Conservation (phyloP, 2,797 vertebrate genomes). For the Poeciliopsis turneri region DNA sequence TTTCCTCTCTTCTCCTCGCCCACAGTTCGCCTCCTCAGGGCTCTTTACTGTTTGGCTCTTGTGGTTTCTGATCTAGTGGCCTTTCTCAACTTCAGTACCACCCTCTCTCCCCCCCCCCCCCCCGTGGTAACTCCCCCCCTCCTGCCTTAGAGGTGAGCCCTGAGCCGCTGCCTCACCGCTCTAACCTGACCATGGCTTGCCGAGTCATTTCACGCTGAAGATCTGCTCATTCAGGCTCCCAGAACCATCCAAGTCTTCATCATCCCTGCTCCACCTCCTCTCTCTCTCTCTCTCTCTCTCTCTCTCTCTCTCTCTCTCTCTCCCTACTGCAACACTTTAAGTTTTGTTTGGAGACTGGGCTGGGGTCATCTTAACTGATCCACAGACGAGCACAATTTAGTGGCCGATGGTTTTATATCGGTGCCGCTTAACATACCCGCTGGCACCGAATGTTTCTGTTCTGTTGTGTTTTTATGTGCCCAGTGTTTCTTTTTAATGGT, state of each 20-base stretch:
- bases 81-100: slow-evolving; percentile 98
- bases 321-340: slow-evolving; percentile 16
- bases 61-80: slow-evolving; percentile 99
- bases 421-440: background rate
- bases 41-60: slow-evolving; percentile 99
- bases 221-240: slow-evolving; percentile 39
- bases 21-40: slow-evolving; percentile 88
- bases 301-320: slow-evolving; percentile 1
- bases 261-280: slow-evolving; percentile 18
- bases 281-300: background rate
- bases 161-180: slow-evolving; percentile 39
- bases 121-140: slow-evolving; percentile 89
- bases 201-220: slow-evolving; percentile 65
- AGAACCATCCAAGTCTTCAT: slow-evolving; percentile 28
- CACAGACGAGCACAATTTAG: background rate
- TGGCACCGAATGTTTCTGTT: background rate
- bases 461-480: background rate
- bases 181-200: slow-evolving; percentile 40
- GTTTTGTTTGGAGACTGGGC: slow-evolving; percentile 1
- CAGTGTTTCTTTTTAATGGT: background rate
- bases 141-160: slow-evolving; percentile 99
- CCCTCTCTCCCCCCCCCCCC: slow-evolving; percentile 78
- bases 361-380: slow-evolving; percentile 22
- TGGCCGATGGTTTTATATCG: background rate
- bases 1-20: slow-evolving; percentile 76